These are phyloP conservation scores for Hipposideros larvatus DNA, from an alignment of 2,797 vertebrate species.

Conservation along the genomic window DNA sequence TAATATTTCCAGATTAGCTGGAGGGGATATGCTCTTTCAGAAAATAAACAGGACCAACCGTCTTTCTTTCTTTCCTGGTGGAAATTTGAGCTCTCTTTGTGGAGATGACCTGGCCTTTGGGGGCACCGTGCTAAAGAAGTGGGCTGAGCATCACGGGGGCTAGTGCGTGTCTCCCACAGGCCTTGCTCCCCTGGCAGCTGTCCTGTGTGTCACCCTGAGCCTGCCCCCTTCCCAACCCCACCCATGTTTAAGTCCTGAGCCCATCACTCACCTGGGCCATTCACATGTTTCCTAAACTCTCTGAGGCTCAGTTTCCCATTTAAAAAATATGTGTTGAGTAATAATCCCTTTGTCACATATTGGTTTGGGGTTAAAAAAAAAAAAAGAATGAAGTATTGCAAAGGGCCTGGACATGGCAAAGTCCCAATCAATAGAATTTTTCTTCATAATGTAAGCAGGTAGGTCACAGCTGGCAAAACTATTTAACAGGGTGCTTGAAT, in stretches of 20 bases:
- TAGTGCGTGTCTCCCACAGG: rapidly evolving
- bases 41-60: neutral
- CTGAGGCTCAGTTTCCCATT: neutral
- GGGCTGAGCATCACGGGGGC: neutral
- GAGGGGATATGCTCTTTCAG: neutral
- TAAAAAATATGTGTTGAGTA: neutral
- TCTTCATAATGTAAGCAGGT: neutral
- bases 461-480: neutral
- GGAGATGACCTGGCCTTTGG: neutral
- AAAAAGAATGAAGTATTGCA: neutral
- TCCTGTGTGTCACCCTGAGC: neutral
- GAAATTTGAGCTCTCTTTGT: neutral
- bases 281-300: neutral
- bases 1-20: neutral
- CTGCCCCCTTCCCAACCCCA: neutral
- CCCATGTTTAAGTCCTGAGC: neutral
- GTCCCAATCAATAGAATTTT: neutral
- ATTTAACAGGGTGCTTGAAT: neutral
- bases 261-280: neutral
- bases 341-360: neutral
- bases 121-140: neutral
- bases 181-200: neutral
- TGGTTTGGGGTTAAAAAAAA: conserved; percentile 1
- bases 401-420: neutral
- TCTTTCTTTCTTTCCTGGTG: neutral